phyloP scores from a whole-genome alignment of 2,797 vertebrate genomes.

The Xyrichtys novacula region DNA sequence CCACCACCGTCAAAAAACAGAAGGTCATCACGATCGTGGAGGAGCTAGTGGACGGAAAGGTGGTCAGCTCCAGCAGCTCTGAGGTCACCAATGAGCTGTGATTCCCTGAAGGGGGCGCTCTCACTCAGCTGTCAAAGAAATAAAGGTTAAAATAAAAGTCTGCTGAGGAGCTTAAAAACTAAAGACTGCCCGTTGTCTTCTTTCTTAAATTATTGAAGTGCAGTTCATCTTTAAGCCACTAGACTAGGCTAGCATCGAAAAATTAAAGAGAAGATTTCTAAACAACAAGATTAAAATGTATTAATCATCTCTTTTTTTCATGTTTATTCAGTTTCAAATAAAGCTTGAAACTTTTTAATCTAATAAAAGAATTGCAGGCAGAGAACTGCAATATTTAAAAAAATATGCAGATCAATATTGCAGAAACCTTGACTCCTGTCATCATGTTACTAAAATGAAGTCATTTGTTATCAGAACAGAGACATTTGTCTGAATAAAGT shows the following conservation, averaged over 20 bases:
- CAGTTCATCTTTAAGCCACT: constrained; percentile 8
- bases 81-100: neutral
- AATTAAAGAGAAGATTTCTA: too few species aligned
- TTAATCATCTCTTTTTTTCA: too few species aligned
- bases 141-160: constrained; percentile 29
- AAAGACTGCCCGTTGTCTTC: neutral
- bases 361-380: too few species aligned
- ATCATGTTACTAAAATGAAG: too few species aligned
- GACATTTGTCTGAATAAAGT: too few species aligned
- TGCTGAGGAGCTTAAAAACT: constrained; percentile 20
- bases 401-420: too few species aligned
- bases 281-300: too few species aligned
- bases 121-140: neutral
- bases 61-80: constrained; percentile 69
- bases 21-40: constrained; percentile 86
- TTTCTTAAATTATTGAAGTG: neutral
- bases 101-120: constrained; percentile 10
- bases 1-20: constrained; percentile 56
- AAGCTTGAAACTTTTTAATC: too few species aligned
- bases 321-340: too few species aligned
- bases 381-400: too few species aligned
- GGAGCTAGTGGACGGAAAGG: constrained; percentile 85
- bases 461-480: too few species aligned
- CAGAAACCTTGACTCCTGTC: too few species aligned
- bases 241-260: constrained; percentile 12